Percentiles rank a stretch among this genome's conserved stretches.
phyloP scores from a whole-genome alignment of 2,888 invertebrate genomes.

The Drosophila fulvimacula region DNA sequence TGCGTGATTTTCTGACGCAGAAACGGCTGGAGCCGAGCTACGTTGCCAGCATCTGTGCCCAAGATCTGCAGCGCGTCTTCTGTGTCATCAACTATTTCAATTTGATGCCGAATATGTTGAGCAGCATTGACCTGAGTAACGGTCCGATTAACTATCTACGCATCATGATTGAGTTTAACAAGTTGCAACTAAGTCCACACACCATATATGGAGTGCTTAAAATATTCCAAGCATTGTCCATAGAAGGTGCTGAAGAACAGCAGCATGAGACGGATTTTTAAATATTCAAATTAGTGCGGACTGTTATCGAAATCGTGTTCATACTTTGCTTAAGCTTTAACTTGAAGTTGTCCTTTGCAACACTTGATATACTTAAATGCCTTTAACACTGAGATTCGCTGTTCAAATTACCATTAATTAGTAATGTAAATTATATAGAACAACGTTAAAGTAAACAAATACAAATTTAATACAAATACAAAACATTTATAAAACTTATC shows the following conservation, averaged over 20 bases:
- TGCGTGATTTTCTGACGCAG: constrained; percentile 80
- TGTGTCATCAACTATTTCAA: constrained; percentile 82
- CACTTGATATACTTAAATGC: constrained; percentile 4
- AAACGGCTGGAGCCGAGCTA: constrained; percentile 67
- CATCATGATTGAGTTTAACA: constrained; percentile 81
- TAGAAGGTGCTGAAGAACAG: background rate
- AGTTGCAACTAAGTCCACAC: constrained; percentile 74
- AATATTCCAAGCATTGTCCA: constrained; percentile 69
- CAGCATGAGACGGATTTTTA: background rate
- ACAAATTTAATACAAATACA: no score
- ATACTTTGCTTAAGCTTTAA: background rate
- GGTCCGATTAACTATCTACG: constrained; percentile 80
- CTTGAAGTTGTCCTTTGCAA: background rate
- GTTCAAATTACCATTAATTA: constrained; percentile 27
- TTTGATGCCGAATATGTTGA: constrained; percentile 81
- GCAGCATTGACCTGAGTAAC: constrained; percentile 70
- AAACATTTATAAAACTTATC: background rate
- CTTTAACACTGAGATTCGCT: constrained; percentile 26
- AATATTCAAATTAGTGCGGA: background rate
- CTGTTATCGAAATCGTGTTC: background rate
- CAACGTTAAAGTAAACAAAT: background rate
- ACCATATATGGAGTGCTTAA: constrained; percentile 81
- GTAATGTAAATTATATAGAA: constrained; percentile 16
- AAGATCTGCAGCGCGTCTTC: constrained; percentile 76
- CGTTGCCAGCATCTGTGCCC: constrained; percentile 64